Evolutionary conservation across 2,113 vertebrate species (phyloP).

Genomic region (Triplophysa rosa): DNA sequence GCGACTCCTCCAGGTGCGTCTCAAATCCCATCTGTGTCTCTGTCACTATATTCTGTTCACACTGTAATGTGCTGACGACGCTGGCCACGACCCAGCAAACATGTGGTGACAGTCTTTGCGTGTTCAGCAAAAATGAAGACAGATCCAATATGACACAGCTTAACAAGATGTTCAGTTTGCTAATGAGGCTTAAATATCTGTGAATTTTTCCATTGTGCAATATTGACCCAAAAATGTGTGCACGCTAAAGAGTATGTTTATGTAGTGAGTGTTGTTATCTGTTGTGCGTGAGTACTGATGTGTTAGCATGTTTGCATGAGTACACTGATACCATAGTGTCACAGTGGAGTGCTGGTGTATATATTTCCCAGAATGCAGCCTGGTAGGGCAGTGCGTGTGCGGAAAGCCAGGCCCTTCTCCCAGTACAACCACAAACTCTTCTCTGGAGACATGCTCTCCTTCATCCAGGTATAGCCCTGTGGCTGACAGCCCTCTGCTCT

Average conservation of each 20-base stretch:
- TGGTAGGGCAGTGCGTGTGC: slow-evolving; percentile 73
- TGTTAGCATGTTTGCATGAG: slow-evolving; percentile 48
- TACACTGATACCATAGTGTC: slow-evolving; percentile 53
- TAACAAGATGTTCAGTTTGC: slow-evolving; percentile 1
- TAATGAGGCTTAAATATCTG: background rate
- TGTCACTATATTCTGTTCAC: slow-evolving; percentile 26
- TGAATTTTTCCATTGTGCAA: background rate
- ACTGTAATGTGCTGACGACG: slow-evolving; percentile 30
- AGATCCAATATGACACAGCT: background rate
- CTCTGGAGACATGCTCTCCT: slow-evolving; percentile 81
- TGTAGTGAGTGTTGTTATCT: slow-evolving; percentile 34
- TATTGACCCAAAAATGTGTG: slow-evolving; percentile 17
- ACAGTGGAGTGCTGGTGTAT: slow-evolving; percentile 63
- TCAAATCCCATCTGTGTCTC: slow-evolving; percentile 27
- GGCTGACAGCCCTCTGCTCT: slow-evolving; percentile 43
- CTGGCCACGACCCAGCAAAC: slow-evolving; percentile 35
- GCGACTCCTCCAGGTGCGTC: slow-evolving; percentile 76
- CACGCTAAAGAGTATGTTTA: slow-evolving; percentile 8
- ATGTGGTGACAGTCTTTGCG: slow-evolving; percentile 28
- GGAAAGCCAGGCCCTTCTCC: slow-evolving; percentile 77
- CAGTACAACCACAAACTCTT: slow-evolving; percentile 86
- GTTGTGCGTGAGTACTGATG: slow-evolving; percentile 48
- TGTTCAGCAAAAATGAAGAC: slow-evolving; percentile 23
- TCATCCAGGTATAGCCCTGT: slow-evolving; percentile 75
- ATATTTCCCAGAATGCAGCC: slow-evolving; percentile 76